Evolutionary conservation across 2,888 invertebrate species (phyloP), one percentile per base, ranked within the genome.

Genomic region (Argyresthia albistria): DNA sequence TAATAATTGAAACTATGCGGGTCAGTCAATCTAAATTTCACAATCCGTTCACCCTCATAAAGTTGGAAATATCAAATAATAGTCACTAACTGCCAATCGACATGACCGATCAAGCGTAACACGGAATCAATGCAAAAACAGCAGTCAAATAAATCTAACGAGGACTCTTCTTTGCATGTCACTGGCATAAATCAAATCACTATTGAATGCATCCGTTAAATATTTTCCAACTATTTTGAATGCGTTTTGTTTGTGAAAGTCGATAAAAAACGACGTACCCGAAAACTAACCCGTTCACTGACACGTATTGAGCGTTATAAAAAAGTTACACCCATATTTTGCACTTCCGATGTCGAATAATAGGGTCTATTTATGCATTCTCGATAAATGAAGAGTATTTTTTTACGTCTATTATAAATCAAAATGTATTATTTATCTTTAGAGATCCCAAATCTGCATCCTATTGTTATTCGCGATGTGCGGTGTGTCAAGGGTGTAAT

Each of bases 381-480:
- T 78, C 87, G 62, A 86, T 87, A 82, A 81, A 84, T 82, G 86
- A 83, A 84, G 86, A 84, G 86, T 81, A 76, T 78, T 82, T 84
- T 86, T 87, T 86, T 80, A 78, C 77, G 69, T 76, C 78, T 68
- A 82, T 84, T 87, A 87, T 87, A 86, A 87, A 87, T 87, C 87
- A 87, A 83, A 87, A 83, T 82, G 83, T 83, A 87, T 87, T 87
- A 87, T 87, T 87, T 87, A 87, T 87, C 86, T 87, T 82, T 83
- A 77, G 75, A 83, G 80, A 81, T 80, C 77, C 80, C 63, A 75
- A 86, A 87, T 87, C 86, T 87, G 84, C 86, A 87, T 87, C 86
- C 86, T 70, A 84, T 87, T 87, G 87, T 87, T 77, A 81, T 78
- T 80, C 75, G 73, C 76, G 73, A 77, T 80, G 64, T 87, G 87